Conservation (phyloP, 2,888 invertebrate species). For the Conomelus anceps region DNA sequence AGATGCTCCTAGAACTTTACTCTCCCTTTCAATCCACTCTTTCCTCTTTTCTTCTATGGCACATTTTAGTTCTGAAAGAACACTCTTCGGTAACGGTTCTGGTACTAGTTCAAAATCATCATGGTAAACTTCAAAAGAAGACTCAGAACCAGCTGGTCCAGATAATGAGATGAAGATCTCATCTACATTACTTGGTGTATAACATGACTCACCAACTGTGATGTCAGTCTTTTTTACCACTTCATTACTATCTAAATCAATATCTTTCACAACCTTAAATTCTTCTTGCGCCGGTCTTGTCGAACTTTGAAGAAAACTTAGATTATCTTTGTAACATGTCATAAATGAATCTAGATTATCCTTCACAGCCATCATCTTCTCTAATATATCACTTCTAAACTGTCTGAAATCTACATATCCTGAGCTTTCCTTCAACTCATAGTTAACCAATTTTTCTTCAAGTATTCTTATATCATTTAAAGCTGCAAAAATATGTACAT, state of each 20-base stretch:
- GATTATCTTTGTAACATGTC: background rate
- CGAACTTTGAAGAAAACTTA: background rate
- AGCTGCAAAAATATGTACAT: background rate
- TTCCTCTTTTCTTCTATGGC: background rate
- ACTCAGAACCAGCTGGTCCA: background rate
- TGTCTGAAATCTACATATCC: background rate
- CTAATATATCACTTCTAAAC: background rate
- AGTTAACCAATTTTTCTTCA: background rate
- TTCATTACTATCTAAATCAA: background rate
- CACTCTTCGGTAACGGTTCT: background rate
- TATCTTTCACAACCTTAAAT: background rate
- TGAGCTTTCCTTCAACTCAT: background rate
- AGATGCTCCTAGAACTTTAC: background rate
- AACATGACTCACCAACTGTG: background rate
- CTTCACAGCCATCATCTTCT: background rate
- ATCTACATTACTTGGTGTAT: background rate
- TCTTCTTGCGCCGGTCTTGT: background rate
- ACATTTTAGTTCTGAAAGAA: background rate
- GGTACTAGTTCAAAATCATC: background rate
- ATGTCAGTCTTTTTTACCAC: background rate
- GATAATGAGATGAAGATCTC: background rate
- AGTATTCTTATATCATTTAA: background rate
- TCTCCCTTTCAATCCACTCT: slow-evolving; percentile 9
- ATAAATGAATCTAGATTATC: background rate
- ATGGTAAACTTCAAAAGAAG: background rate